These are phyloP conservation scores for Corythoichthys haematopterus DNA, from an alignment of 2,113 vertebrate genomes.

Conservation along the genomic window DNA sequence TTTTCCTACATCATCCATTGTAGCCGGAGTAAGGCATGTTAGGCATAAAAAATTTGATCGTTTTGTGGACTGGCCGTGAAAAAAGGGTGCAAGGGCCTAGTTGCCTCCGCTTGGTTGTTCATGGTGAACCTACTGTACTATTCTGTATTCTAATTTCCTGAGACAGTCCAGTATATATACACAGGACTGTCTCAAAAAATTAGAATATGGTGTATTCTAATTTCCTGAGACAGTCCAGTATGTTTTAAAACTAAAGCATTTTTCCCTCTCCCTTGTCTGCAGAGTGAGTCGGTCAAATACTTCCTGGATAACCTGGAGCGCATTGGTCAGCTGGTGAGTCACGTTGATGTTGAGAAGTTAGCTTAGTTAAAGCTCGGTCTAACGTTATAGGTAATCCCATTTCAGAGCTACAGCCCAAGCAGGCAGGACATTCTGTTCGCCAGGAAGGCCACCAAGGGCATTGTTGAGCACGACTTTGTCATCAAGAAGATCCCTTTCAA, in stretches of 20 bases:
- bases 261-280: slow-evolving; percentile 33
- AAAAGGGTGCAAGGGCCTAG: no score
- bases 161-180: no score
- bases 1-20: no score
- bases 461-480: slow-evolving; percentile 94
- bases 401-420: slow-evolving; percentile 88
- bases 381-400: background rate
- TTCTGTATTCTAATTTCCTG: no score
- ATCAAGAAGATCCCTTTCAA: slow-evolving; percentile 98
- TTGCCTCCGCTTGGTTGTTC: no score
- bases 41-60: no score
- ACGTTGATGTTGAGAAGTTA: background rate
- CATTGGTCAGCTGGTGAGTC: slow-evolving; percentile 94
- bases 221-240: no score
- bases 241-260: slow-evolving; percentile 3
- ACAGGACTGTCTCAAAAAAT: no score
- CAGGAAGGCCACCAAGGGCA: slow-evolving; percentile 93
- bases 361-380: background rate
- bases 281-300: slow-evolving; percentile 97
- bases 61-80: no score
- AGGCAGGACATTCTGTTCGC: slow-evolving; percentile 93
- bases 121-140: no score
- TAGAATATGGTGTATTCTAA: no score
- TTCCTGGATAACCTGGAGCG: slow-evolving; percentile 96
- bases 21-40: no score